Evolutionary conservation across 2,113 vertebrate species (phyloP).

Genomic region (Etheostoma cragini): DNA sequence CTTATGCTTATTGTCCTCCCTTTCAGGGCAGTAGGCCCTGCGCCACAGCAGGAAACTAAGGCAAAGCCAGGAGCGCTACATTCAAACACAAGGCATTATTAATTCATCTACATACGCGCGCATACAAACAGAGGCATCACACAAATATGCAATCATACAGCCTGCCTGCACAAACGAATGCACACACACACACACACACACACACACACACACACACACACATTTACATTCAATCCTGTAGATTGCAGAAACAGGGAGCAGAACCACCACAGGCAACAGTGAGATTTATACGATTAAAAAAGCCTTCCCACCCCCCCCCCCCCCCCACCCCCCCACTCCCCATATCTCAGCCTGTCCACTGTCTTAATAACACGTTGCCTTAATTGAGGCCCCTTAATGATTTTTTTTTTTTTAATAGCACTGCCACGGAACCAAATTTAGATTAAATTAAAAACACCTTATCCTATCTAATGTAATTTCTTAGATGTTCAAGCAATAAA

Average conservation of each 20-base stretch:
- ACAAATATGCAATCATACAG: slow-evolving; percentile 17
- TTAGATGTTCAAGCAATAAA: slow-evolving; percentile 63
- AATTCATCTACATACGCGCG: slow-evolving; percentile 48
- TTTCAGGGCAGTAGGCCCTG: slow-evolving; percentile 23
- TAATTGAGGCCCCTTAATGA: slow-evolving; percentile 56
- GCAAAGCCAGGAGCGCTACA: slow-evolving; percentile 49
- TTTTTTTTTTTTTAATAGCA: background rate
- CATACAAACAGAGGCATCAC: slow-evolving; percentile 21
- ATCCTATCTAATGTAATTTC: slow-evolving; percentile 75
- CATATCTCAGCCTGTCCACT: background rate
- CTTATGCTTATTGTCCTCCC: slow-evolving; percentile 52
- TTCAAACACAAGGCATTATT: slow-evolving; percentile 47
- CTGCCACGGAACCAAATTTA: slow-evolving; percentile 49
- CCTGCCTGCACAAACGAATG: background rate
- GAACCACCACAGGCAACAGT: slow-evolving; percentile 6
- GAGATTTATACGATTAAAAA: slow-evolving; percentile 11
- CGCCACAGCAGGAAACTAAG: slow-evolving; percentile 41
- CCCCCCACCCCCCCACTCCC: too few species aligned
- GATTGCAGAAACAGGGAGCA: background rate
- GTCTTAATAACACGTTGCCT: slow-evolving; percentile 31
- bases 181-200: background rate
- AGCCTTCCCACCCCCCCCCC: background rate
- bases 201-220: background rate
- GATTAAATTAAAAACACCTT: slow-evolving; percentile 56
- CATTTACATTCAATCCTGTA: slow-evolving; percentile 6